Evolutionary conservation across 2,888 invertebrate genomes (phyloP).

Genomic region (Netelia melanura): DNA sequence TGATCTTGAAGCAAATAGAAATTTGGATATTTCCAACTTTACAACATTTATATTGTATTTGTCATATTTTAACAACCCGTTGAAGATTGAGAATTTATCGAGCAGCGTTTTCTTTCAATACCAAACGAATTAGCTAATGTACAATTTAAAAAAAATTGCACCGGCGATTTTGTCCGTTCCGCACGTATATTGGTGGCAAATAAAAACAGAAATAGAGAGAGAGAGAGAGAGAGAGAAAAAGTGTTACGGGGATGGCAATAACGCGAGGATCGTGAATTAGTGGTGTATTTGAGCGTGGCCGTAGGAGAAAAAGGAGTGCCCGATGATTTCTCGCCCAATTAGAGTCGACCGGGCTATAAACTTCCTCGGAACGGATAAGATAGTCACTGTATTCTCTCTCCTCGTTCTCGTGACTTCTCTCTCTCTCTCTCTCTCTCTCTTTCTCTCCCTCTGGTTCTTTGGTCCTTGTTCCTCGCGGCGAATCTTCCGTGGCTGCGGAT

Average conservation of each 20-base stretch:
- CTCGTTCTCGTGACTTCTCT: constrained; percentile 45
- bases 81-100: not conserved
- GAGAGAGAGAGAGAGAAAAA: not conserved
- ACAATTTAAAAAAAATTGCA: not conserved
- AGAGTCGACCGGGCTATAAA: constrained; percentile 84
- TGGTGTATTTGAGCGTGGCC: constrained; percentile 74
- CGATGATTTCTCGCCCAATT: constrained; percentile 85
- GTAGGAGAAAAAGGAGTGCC: constrained; percentile 82
- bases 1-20: constrained; percentile 21
- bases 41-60: not conserved
- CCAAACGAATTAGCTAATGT: not conserved
- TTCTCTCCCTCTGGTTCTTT: constrained; percentile 21
- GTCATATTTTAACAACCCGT: not conserved
- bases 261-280: constrained; percentile 83
- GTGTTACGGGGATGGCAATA: constrained; percentile 74
- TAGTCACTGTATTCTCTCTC: constrained; percentile 79
- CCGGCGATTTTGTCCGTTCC: not conserved
- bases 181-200: not conserved
- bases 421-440: not conserved
- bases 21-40: not conserved
- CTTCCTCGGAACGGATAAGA: constrained; percentile 83
- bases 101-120: not conserved
- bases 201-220: constrained; percentile 14
- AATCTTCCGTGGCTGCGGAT: constrained; percentile 69
- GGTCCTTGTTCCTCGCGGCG: constrained; percentile 43